Evolutionary conservation across 2,113 vertebrate genomes (phyloP), one percentile per base, ranked within the genome.

Genomic region (Menidia beryllina): DNA sequence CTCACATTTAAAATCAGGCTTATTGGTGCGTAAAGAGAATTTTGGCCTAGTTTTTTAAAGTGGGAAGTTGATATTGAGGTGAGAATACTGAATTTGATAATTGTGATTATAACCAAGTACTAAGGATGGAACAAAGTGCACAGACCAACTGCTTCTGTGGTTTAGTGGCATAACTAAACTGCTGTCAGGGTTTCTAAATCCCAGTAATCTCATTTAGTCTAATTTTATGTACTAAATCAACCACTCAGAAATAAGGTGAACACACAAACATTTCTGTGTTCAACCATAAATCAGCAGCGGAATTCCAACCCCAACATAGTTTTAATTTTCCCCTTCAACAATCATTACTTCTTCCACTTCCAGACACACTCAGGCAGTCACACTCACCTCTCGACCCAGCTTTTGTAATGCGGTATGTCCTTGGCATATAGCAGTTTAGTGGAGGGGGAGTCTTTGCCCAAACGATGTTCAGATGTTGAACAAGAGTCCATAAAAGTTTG

Each of bases 401-500:
- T 97, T 88, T 98, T 98, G 88, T 98, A 98, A 90, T 96, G 96
- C 62, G 97, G 97, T 82, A 98, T 98, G 86, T 98, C 97, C 96
- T 98, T 98, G 92, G 97, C 97, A 0, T 98, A 98, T 0, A 98
- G 95, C 2, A 98, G 92, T 86, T 98, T 98, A 89, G 96, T 98
- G 86, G 96, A 97, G 25, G 97, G 96, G 0, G 96, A 98, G 75
- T 98, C 96, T 78, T 98, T 98, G 81, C 97, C 97, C 78, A 98
- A 94, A 2, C 97, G 95, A 55, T 98, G 97, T 81, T 98, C 97
- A 0, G 96, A 98, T 0, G 97, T 98, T 17, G 97, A 98, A 52
- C 97, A 98, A 1, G 97, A 98, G 36, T 98, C 97, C 97, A 98
- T 98, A 84, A 98, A 98, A 52, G 97, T 98, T 83, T 98, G 97